Conservation (phyloP, 2,797 vertebrate genomes). For the Urosaurus nigricauda region DNA sequence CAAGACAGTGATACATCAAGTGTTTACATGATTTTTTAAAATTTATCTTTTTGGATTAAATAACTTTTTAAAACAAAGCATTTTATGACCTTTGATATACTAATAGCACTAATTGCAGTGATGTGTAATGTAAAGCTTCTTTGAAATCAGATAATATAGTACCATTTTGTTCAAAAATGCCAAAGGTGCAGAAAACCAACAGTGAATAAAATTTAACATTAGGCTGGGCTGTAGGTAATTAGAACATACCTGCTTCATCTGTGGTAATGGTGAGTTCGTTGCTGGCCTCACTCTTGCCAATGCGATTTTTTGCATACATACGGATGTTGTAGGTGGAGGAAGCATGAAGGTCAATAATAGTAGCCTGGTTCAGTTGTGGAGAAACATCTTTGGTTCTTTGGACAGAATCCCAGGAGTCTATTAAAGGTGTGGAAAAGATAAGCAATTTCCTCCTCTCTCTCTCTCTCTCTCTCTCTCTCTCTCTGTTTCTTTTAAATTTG, state of each 20-base stretch:
- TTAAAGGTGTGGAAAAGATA: conserved; percentile 63
- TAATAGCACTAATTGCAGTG: background rate
- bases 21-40: background rate
- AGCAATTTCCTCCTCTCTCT: no score
- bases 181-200: no score
- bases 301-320: conserved; percentile 98
- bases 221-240: background rate
- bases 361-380: conserved; percentile 98
- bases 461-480: background rate
- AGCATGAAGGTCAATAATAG: conserved; percentile 98
- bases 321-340: conserved; percentile 99
- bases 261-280: conserved; percentile 99
- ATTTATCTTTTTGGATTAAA: background rate
- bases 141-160: conserved; percentile 1
- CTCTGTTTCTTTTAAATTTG: background rate
- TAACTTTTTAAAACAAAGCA: background rate
- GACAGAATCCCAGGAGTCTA: conserved; percentile 97
- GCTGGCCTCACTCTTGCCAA: conserved; percentile 97
- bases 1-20: background rate
- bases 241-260: conserved; percentile 91
- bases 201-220: background rate
- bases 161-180: background rate
- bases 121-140: conserved; percentile 22
- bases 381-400: conserved; percentile 99
- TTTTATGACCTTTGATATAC: background rate